Evolutionary conservation across 2,113 vertebrate species (phyloP).

Genomic region (Acrocephalus arundinaceus): DNA sequence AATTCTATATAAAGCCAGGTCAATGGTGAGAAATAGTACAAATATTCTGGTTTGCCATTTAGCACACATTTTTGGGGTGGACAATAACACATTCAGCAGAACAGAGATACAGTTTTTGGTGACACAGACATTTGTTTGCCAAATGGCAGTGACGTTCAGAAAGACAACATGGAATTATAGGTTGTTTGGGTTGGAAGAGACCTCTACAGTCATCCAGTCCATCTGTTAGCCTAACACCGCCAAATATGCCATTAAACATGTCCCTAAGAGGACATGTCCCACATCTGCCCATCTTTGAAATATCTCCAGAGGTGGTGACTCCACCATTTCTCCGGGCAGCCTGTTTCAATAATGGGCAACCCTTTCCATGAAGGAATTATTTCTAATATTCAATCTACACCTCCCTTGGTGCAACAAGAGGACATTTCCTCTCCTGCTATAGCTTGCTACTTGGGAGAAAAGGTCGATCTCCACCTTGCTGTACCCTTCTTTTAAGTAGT

Average conservation of each 20-base stretch:
- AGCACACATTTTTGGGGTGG: neutral
- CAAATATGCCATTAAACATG: neutral
- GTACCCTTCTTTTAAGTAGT: neutral
- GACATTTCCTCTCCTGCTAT: neutral
- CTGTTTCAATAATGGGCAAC: neutral
- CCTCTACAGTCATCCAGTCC: too few relatives aligned
- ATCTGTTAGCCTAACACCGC: neutral
- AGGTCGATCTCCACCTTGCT: fast-evolving
- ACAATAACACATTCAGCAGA: neutral
- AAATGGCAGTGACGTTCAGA: neutral
- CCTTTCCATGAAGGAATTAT: neutral
- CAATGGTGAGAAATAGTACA: neutral
- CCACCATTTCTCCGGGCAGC: neutral
- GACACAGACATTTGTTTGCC: neutral
- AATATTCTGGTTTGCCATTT: neutral
- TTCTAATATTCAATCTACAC: neutral
- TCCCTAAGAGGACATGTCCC: too few relatives aligned
- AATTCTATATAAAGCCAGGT: neutral
- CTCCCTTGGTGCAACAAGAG: neutral
- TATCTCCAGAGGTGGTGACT: neutral
- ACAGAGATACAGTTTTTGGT: neutral
- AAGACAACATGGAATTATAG: neutral
- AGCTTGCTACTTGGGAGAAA: neutral
- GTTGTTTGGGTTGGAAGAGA: neutral
- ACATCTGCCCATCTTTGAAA: neutral